Conservation (phyloP, 2,888 invertebrate species). For the Erannis defoliaria region DNA sequence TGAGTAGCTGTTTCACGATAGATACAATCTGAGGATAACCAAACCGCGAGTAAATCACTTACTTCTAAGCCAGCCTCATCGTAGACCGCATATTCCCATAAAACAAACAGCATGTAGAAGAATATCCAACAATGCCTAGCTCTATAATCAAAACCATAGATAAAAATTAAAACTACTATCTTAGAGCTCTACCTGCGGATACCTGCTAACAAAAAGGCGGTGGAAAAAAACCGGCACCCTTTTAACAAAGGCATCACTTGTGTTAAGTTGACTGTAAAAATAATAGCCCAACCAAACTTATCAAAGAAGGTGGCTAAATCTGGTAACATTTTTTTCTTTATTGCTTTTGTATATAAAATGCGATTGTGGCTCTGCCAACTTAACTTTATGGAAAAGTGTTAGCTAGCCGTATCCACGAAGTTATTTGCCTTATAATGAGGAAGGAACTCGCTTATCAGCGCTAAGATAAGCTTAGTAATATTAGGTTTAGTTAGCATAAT, state of each 20-base stretch:
- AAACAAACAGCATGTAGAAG: background rate
- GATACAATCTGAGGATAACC: no score
- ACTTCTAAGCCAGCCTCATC: background rate
- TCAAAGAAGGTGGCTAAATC: background rate
- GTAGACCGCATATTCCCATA: background rate
- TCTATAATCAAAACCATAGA: constrained; percentile 4
- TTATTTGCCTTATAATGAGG: constrained; percentile 26
- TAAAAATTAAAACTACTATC: constrained; percentile 7
- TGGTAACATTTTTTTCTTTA: background rate
- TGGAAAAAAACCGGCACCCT: constrained; percentile 35
- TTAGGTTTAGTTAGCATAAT: constrained; percentile 20
- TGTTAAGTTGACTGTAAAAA: constrained; percentile 18
- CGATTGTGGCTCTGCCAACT: background rate
- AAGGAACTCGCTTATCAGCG: constrained; percentile 32
- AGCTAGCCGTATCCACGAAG: constrained; percentile 12
- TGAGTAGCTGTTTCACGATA: no score
- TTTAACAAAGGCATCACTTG: constrained; percentile 38
- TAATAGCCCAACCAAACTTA: constrained; percentile 18
- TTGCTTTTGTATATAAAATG: background rate
- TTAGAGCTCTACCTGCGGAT: constrained; percentile 32
- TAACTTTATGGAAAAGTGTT: background rate
- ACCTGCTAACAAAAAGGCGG: constrained; percentile 22
- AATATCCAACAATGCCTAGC: background rate
- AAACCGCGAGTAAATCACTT: no score
- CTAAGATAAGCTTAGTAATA: constrained; percentile 11